These are phyloP conservation scores for Tachysurus fulvidraco DNA, from an alignment of 2,113 vertebrate species.

Conservation along the genomic window DNA sequence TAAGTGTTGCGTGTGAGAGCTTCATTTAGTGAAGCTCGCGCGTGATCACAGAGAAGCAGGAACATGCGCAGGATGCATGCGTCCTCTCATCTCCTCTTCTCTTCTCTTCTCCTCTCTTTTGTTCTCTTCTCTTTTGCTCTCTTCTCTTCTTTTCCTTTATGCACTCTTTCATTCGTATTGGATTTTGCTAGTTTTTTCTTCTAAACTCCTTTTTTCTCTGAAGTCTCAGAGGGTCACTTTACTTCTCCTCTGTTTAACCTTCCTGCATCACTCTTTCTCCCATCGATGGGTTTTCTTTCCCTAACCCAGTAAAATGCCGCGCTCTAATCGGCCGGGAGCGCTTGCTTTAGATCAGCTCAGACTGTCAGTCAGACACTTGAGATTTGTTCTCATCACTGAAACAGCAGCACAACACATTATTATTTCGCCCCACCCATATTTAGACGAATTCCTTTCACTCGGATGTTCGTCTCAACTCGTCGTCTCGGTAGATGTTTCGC, in stretches of 20 bases:
- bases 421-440: constrained; percentile 2
- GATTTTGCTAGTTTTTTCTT: not conserved
- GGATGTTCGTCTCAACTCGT: constrained; percentile 13
- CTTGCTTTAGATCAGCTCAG: no score
- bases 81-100: not conserved
- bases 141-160: not conserved
- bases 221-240: no score
- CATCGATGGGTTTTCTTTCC: no score
- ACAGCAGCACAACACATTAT: not conserved
- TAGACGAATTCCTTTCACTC: not conserved
- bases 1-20: constrained; percentile 4
- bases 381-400: not conserved
- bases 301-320: not conserved
- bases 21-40: not conserved
- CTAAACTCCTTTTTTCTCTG: no score
- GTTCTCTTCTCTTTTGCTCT: not conserved
- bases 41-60: not conserved
- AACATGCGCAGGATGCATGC: not conserved
- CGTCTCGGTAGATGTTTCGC: not conserved
- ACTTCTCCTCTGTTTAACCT: no score
- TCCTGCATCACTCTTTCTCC: no score
- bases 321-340: not conserved
- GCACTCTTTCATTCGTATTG: not conserved
- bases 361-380: not conserved
- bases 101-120: not conserved